Evolutionary conservation across 2,113 vertebrate genomes (phyloP).

Genomic region (Nymphicus hollandicus): DNA sequence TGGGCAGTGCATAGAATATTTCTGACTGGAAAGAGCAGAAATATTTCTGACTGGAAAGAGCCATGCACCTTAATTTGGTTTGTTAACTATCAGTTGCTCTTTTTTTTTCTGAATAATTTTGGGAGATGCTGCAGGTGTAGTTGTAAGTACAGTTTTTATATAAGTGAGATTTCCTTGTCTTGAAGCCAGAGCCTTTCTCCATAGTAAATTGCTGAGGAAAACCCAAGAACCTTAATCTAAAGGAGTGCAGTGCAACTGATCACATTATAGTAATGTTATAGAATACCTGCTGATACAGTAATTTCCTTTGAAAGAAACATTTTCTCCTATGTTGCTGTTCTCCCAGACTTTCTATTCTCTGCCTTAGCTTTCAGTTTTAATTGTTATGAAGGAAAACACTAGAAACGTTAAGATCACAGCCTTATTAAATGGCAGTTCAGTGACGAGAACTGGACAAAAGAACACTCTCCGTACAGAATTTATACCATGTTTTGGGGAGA

Average conservation of each 20-base stretch:
- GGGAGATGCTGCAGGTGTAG: background rate
- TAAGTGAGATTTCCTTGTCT: background rate
- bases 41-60: background rate
- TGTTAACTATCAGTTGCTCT: accelerated
- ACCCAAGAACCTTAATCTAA: background rate
- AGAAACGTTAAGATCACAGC: background rate
- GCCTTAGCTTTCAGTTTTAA: background rate
- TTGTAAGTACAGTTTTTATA: background rate
- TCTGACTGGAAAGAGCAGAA: background rate
- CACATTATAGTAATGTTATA: background rate
- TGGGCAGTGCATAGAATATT: background rate
- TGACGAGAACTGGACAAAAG: background rate
- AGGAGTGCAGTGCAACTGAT: background rate
- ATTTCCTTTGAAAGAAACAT: background rate
- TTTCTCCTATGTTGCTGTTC: background rate
- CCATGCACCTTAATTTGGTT: background rate
- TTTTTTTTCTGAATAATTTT: background rate
- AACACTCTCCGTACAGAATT: background rate
- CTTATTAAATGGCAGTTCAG: background rate
- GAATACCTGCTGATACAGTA: background rate
- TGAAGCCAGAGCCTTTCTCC: background rate
- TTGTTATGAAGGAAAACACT: background rate
- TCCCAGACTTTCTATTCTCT: background rate
- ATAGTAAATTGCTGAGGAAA: background rate
- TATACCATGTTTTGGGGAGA: background rate